Percentiles rank a stretch among this genome's conserved stretches.
Conservation (phyloP, 2,113 vertebrate species). For the Sander lucioperca region DNA sequence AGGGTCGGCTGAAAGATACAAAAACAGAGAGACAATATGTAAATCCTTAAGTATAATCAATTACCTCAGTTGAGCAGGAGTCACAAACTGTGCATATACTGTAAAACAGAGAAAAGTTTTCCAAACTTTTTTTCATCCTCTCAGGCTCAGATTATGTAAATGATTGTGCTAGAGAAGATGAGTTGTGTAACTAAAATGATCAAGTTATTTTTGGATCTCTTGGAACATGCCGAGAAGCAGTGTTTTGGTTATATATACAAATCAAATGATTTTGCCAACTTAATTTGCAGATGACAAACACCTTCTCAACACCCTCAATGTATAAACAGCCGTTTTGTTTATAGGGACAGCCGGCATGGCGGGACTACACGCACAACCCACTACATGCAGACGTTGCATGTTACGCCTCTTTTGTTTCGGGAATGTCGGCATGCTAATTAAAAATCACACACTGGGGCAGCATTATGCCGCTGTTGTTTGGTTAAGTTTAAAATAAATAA, state of each 20-base stretch:
- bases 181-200: neutral
- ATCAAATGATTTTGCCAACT: neutral
- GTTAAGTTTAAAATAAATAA: no score
- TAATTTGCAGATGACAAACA: neutral
- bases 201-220: neutral
- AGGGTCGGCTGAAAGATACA: slow-evolving; percentile 89
- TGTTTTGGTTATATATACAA: neutral
- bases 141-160: neutral
- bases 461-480: no score
- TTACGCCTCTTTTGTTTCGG: no score
- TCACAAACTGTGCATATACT: neutral
- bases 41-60: neutral
- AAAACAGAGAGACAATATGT: neutral
- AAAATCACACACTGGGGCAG: no score
- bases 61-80: neutral
- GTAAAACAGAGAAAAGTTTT: neutral
- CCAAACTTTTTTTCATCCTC: neutral
- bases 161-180: neutral
- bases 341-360: no score
- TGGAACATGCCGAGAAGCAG: neutral
- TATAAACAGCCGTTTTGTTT: no score
- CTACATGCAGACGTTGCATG: no score
- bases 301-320: neutral
- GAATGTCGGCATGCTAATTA: no score
- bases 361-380: no score